Percentiles rank a stretch among this genome's conserved stretches.
These are phyloP conservation scores for Stenurella melanura DNA, from an alignment of 2,888 invertebrate species.

Conservation along the genomic window DNA sequence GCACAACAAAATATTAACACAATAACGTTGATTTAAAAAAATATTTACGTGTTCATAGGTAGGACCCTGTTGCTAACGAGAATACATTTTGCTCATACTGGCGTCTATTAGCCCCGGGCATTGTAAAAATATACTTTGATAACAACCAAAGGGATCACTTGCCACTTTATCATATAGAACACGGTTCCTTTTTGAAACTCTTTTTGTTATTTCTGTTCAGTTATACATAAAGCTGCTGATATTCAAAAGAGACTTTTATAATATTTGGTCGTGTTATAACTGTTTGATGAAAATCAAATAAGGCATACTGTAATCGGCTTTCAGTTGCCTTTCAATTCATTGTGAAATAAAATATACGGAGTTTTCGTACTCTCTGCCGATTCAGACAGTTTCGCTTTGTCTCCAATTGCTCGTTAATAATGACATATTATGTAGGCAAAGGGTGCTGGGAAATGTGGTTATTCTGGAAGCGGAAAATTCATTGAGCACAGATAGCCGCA, in stretches of 20 bases:
- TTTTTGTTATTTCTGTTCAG: slow-evolving; percentile 1
- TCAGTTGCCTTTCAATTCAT: slow-evolving; percentile 7
- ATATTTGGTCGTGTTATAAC: background rate
- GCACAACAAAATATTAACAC: background rate
- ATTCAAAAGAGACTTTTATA: slow-evolving; percentile 7
- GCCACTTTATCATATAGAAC: background rate
- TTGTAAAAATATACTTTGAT: background rate
- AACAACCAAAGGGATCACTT: slow-evolving; percentile 1
- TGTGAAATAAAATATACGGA: slow-evolving; percentile 3
- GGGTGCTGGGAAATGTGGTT: no score
- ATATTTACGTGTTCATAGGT: background rate
- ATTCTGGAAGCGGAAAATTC: no score
- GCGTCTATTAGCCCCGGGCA: background rate
- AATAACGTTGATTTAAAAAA: background rate
- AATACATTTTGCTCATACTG: slow-evolving; percentile 1
- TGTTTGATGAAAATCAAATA: slow-evolving; percentile 1
- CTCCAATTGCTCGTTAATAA: background rate
- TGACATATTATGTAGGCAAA: no score
- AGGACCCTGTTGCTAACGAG: background rate
- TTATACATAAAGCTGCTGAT: background rate
- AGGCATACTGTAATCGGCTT: background rate
- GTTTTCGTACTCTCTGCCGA: background rate
- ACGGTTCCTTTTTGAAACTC: background rate
- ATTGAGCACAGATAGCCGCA: no score
- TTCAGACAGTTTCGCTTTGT: background rate